Percentiles rank a stretch among this genome's conserved stretches.
Conservation (phyloP, 2,888 invertebrate genomes). For the Imbricaverruca yamaguchii region DNA sequence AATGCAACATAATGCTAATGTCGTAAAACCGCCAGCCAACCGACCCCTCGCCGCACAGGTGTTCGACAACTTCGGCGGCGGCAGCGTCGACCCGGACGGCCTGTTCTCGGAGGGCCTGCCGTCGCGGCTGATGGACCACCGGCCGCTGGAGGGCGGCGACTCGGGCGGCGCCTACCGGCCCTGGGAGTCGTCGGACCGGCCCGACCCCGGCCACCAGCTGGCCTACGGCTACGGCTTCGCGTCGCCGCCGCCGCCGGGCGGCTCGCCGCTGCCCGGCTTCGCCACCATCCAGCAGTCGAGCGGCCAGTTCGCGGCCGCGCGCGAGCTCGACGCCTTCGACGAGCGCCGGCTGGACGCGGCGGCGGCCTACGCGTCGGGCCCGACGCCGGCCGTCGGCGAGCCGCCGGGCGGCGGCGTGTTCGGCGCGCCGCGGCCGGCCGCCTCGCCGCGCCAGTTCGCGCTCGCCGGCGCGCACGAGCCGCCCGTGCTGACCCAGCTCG, state of each 20-base stretch:
- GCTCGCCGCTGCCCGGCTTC: slow-evolving; percentile 2
- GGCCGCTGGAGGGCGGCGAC: slow-evolving; percentile 8
- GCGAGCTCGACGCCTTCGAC: neutral
- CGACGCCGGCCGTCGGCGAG: neutral
- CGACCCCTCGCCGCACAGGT: neutral
- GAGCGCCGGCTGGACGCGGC: neutral
- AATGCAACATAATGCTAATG: no score
- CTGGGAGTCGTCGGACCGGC: slow-evolving; percentile 30
- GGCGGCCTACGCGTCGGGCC: neutral
- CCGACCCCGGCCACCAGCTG: slow-evolving; percentile 25
- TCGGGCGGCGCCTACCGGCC: slow-evolving; percentile 31
- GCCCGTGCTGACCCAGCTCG: neutral
- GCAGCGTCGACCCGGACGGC: neutral
- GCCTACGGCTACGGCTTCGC: neutral
- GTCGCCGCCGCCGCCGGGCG: neutral
- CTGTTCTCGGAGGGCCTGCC: neutral
- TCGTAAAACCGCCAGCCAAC: no score
- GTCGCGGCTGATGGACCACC: neutral
- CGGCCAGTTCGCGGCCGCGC: neutral
- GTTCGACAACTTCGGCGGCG: neutral
- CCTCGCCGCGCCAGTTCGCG: neutral
- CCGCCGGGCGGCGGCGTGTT: neutral
- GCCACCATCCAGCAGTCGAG: neutral
- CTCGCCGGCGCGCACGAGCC: neutral
- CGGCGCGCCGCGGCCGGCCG: neutral